Base-by-base conservation (phyloP, 2,888 invertebrate species). In the Quadriops clusia region DNA sequence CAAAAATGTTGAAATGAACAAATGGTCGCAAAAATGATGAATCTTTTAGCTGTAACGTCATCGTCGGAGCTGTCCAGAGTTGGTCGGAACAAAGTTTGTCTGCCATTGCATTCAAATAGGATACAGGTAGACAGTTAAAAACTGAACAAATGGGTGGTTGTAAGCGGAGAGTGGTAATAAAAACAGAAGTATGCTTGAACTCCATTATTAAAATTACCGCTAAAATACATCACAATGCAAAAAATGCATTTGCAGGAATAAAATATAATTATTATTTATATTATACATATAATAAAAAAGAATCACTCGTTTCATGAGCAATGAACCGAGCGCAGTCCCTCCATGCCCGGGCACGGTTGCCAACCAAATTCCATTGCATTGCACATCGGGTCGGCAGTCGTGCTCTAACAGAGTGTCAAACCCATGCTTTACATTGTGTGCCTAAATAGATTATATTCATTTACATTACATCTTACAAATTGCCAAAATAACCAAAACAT, bases 221-320 rank as follows among this genome's bases (percentile, higher is more conserved):
- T 63, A 63, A 64, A 63, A 63, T 61, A 68, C 65, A 68, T 69
- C 68, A 70, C 68, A 67, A 77, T 76, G 76, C 77, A 77, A 77
- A n/a, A n/a, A 75, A 74, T 74, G 75, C 74, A 74, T 74, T 71
- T 74, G 74, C 74, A 73, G 74, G 71, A 75, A 77, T 76, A 77
- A 75, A 76, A 77, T 74, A 76, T 77, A 76, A 71, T 72, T n/a
- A n/a, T n/a, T n/a, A 74, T 74, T 58, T 61, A 66, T 66, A 62
- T 58, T 58, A 58, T 60, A 61, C 58, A 60, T 51, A 45, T 56
- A 53, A 50, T 52, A 53, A 54, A 47, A 51, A 54, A 54, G 46
- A 49, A 45, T 51, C 51, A 54, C 56, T 55, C 55, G 50, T 47
- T 53, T 53, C 56, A 54, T 50, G 53, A 51, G 49, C 49, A 50